phyloP scores from a whole-genome alignment of 2,113 vertebrate species.

The Nothobranchius kuhntae region DNA sequence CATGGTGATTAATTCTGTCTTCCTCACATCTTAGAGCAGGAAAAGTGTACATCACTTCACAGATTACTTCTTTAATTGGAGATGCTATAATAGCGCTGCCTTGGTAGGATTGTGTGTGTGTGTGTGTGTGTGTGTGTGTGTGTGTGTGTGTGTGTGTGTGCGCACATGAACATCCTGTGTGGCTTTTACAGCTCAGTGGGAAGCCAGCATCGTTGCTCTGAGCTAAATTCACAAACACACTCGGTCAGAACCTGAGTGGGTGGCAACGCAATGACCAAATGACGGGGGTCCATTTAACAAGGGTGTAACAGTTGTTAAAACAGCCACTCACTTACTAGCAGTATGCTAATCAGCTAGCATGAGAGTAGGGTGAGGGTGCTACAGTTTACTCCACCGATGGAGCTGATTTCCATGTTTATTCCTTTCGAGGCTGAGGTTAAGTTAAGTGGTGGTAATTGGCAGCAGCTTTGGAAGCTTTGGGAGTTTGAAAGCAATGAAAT shows the following conservation, averaged over 20 bases:
- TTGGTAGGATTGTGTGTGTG: background rate
- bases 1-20: too few relatives aligned
- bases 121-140: too few relatives aligned
- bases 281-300: slow-evolving; percentile 47
- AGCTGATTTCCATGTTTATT: slow-evolving; percentile 40
- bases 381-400: slow-evolving; percentile 11
- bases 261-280: slow-evolving; percentile 17
- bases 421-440: slow-evolving; percentile 19
- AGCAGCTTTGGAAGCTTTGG: slow-evolving; percentile 38
- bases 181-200: slow-evolving; percentile 58
- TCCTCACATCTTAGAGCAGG: background rate
- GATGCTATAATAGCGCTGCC: background rate
- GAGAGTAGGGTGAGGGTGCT: slow-evolving; percentile 16
- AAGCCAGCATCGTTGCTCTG: slow-evolving; percentile 28
- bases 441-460: slow-evolving; percentile 44
- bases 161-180: slow-evolving; percentile 39
- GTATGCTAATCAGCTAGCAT: slow-evolving; percentile 12
- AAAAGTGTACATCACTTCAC: background rate
- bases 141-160: too few relatives aligned
- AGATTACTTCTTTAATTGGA: background rate
- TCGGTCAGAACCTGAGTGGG: slow-evolving; percentile 3
- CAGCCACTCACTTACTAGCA: slow-evolving; percentile 5
- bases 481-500: slow-evolving; percentile 44
- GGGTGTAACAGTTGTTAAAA: slow-evolving; percentile 55
- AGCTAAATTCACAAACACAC: slow-evolving; percentile 21